Conservation (phyloP, 2,888 invertebrate genomes). For the Lottia gigantea region DNA sequence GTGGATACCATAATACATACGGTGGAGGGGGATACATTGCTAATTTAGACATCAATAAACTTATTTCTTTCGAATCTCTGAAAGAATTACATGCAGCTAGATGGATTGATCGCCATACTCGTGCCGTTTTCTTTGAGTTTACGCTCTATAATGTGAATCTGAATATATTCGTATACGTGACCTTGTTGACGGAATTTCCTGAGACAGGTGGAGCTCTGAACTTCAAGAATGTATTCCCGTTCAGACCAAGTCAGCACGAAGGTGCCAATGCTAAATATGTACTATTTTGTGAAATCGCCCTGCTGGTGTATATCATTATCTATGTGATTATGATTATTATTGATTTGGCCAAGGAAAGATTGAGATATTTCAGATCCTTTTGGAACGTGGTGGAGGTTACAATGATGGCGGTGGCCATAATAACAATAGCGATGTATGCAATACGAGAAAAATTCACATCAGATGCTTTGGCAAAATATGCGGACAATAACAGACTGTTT, state of each 20-base stretch:
- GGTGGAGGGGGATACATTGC: background rate
- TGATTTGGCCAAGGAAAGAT: background rate
- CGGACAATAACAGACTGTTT: background rate
- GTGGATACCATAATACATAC: background rate
- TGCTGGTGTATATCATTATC: background rate
- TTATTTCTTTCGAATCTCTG: background rate
- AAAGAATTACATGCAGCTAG: background rate
- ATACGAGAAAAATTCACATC: background rate
- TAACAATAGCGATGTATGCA: background rate
- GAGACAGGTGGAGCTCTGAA: background rate
- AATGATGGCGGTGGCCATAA: background rate
- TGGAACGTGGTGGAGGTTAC: background rate
- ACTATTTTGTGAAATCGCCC: background rate
- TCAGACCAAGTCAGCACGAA: background rate
- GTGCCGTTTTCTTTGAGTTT: background rate
- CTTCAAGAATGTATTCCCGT: background rate
- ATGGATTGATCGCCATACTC: background rate
- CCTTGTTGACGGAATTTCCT: background rate
- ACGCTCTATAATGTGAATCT: background rate
- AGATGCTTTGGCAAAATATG: background rate
- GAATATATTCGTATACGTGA: slow-evolving; percentile 6
- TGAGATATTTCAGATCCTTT: background rate
- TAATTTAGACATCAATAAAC: slow-evolving; percentile 1
- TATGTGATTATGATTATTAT: background rate
- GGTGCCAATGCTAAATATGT: background rate